Evolutionary conservation across 2,888 invertebrate genomes (phyloP).

Genomic region (Platycnemis pennipes): DNA sequence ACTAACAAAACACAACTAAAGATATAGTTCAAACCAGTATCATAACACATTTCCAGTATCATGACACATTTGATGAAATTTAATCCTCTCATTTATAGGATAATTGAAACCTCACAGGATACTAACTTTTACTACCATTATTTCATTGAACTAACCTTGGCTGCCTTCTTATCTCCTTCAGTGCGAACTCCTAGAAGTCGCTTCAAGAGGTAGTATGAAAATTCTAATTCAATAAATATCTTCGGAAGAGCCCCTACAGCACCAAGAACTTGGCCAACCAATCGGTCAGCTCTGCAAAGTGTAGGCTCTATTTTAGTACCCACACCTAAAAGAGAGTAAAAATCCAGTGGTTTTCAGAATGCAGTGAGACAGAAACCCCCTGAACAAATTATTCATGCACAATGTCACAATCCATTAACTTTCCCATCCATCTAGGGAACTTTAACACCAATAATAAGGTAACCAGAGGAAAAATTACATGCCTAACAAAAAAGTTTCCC

Average conservation of each 20-base stretch:
- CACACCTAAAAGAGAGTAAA: slow-evolving; percentile 87
- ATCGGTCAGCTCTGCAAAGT: slow-evolving; percentile 97
- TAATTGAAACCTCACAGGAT: no score
- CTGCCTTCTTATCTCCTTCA: slow-evolving; percentile 99
- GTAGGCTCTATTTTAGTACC: slow-evolving; percentile 99
- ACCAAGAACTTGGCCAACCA: slow-evolving; percentile 98
- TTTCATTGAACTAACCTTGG: slow-evolving; percentile 85
- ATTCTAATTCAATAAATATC: slow-evolving; percentile 98
- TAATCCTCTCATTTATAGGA: no score
- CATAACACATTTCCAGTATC: no score
- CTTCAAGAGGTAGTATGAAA: slow-evolving; percentile 97
- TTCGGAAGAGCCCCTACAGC: slow-evolving; percentile 98
- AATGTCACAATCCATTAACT: background rate
- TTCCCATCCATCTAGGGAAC: background rate
- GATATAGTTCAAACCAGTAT: no score
- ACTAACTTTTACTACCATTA: background rate
- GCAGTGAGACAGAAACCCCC: no score
- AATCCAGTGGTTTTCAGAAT: no score
- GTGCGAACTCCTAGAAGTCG: slow-evolving; percentile 98
- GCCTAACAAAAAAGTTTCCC: no score
- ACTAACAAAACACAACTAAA: no score
- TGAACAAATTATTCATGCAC: no score
- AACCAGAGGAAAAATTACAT: no score
- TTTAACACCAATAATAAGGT: no score
- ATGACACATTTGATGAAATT: no score